Base-by-base conservation (phyloP, 2,888 invertebrate species). In the Chamaedrilus cognettii region DNA sequence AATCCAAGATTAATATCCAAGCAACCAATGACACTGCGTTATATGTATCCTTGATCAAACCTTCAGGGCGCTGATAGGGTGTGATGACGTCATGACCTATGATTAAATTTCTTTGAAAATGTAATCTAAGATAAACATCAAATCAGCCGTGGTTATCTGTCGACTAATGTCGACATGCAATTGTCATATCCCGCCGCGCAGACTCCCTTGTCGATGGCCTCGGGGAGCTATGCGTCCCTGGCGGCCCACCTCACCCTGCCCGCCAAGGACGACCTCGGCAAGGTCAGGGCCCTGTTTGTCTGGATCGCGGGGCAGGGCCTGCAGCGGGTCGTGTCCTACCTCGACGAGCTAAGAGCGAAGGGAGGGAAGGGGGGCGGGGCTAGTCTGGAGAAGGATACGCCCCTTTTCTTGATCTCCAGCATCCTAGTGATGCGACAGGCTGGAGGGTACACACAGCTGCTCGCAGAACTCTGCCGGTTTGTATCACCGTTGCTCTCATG, bases 281-380 rank as follows among this genome's bases (percentile, higher is more conserved):
- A 74, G 49, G 67, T 76, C 23, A 66, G 77, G 28, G 73, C 75
- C 60, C 75, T 77, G 61, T 77, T 74, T 60, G 66, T 75, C 55
- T 77, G 77, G 77, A 76, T 77, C 28, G 74, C 76, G 5, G 70
- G 74, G 58, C 76, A 77, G 60, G 74, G 75, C 28, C 68, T 73
- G 73, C 70, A 74, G 51, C 66, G 68, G n/a, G 69, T 72, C 2
- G 70, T 68, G 1, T 69, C 66, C 57, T 73, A 70, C 67, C 66
- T 63, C 11, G 67, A 67, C 28, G 52, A 60, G 11, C 19, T 42
- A 19, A 42, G 11, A 15, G 42, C 35, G 2, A 60, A 34, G 49
- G n/a, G n/a, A n/a, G n/a, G n/a, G n/a, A n/a, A n/a, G n/a, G n/a
- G n/a, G n/a, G n/a, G n/a, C n/a, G 2, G 15, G 2, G 64, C 49